phyloP scores from a whole-genome alignment of 2,888 invertebrate genomes.

The Eupithecia dodoneata region DNA sequence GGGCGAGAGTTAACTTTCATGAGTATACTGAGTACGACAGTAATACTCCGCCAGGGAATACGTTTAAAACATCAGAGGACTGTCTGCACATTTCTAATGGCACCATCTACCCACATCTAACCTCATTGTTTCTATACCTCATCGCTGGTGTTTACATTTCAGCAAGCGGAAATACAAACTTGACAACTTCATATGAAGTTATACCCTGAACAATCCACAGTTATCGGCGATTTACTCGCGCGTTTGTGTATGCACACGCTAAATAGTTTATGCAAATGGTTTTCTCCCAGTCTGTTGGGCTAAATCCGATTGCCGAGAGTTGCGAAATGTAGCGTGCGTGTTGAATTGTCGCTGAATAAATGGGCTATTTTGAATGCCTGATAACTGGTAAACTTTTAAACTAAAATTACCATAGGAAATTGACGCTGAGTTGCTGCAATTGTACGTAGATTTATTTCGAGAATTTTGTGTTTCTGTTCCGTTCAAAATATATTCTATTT shows the following conservation, averaged over 20 bases:
- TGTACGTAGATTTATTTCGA: background rate
- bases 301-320: conserved; percentile 46
- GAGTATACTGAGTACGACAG: conserved; percentile 49
- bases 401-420: background rate
- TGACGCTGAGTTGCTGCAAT: background rate
- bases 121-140: conserved; percentile 17
- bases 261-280: conserved; percentile 61
- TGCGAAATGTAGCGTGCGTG: conserved; percentile 32
- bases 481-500: background rate
- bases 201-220: conserved; percentile 36
- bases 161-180: conserved; percentile 39
- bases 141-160: conserved; percentile 37
- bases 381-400: background rate
- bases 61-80: conserved; percentile 52
- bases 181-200: conserved; percentile 40
- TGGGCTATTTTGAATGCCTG: conserved; percentile 19
- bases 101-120: conserved; percentile 40
- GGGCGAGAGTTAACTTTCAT: conserved; percentile 49
- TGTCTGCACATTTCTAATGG: conserved; percentile 43
- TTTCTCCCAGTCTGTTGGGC: conserved; percentile 43
- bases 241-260: conserved; percentile 55
- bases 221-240: conserved; percentile 50
- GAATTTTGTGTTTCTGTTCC: background rate
- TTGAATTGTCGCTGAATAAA: conserved; percentile 38
- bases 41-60: conserved; percentile 57